Conservation (phyloP, 2,888 invertebrate species). For the Cryptophagus acutangulus region DNA sequence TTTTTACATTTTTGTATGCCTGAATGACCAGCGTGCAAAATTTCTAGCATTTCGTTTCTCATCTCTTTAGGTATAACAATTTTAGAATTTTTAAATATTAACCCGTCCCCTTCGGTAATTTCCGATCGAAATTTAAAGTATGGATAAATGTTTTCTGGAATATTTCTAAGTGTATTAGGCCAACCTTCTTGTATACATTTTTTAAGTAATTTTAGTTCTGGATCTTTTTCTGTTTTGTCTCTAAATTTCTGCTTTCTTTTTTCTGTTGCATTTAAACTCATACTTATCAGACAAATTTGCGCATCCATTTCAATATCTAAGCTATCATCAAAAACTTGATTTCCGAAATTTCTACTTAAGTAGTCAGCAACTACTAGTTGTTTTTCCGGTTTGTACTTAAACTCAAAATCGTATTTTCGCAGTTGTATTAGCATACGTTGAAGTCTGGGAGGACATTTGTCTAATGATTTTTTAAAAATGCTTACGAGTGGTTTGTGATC, state of each 20-base stretch:
- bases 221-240: background rate
- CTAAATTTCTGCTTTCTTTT: conserved; percentile 1
- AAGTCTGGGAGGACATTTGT: conserved; percentile 13
- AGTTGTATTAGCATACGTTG: conserved; percentile 16
- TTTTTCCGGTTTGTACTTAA: conserved; percentile 14
- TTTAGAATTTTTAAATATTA: background rate
- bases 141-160: conserved; percentile 7
- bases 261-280: conserved; percentile 1
- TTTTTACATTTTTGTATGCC: conserved; percentile 9
- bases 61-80: conserved; percentile 5
- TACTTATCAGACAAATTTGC: conserved; percentile 13
- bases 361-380: conserved; percentile 6
- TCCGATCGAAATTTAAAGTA: conserved; percentile 12
- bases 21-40: conserved; percentile 8
- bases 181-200: conserved; percentile 2
- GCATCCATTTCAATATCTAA: conserved; percentile 16
- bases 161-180: conserved; percentile 6
- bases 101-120: conserved; percentile 5
- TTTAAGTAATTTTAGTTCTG: conserved; percentile 5
- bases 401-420: conserved; percentile 15
- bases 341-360: background rate
- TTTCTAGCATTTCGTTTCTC: conserved; percentile 9
- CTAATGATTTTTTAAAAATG: conserved; percentile 13
- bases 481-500: conserved; percentile 20
- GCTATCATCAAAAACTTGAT: conserved; percentile 11